Conservation (phyloP, 1,140 invertebrate genomes). For the Kradibia gibbosae region DNA sequence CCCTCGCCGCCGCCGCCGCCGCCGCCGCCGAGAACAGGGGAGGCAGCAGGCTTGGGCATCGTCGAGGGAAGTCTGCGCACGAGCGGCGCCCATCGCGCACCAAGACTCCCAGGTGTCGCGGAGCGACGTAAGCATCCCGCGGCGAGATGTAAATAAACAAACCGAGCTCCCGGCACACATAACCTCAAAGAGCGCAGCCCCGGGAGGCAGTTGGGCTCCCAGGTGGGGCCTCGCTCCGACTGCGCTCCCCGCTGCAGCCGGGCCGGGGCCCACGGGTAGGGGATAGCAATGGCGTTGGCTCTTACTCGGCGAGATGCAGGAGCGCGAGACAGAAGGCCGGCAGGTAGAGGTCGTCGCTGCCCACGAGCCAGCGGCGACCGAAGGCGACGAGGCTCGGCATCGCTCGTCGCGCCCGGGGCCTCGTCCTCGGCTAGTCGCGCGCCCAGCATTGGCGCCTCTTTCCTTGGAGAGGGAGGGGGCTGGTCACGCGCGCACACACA, state of each 20-base stretch:
- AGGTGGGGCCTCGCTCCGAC: too few relatives aligned
- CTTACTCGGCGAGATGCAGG: constrained; percentile 84
- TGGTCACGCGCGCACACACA: too few relatives aligned
- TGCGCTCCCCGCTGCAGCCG: too few relatives aligned
- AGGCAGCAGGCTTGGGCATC: background rate
- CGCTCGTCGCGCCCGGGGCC: background rate
- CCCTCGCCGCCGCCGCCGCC: too few relatives aligned
- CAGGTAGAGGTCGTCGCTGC: constrained; percentile 88
- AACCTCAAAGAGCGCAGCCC: background rate
- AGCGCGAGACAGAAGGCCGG: constrained; percentile 81
- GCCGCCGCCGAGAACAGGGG: too few relatives aligned
- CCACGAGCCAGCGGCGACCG: constrained; percentile 85
- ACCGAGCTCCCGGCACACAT: background rate
- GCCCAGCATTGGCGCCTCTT: background rate
- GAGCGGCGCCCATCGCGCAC: background rate
- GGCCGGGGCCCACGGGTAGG: background rate
- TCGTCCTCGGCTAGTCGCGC: background rate
- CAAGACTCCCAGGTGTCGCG: too few relatives aligned
- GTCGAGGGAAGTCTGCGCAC: background rate
- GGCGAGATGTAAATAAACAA: constrained; percentile 28
- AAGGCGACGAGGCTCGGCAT: constrained; percentile 91
- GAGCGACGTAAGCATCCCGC: background rate
- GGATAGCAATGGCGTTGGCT: constrained; percentile 32
- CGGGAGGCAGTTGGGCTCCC: background rate
- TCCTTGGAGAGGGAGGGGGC: too few relatives aligned